These are phyloP conservation scores for Mustela erminea DNA, from an alignment of 2,797 vertebrate genomes.

Conservation along the genomic window DNA sequence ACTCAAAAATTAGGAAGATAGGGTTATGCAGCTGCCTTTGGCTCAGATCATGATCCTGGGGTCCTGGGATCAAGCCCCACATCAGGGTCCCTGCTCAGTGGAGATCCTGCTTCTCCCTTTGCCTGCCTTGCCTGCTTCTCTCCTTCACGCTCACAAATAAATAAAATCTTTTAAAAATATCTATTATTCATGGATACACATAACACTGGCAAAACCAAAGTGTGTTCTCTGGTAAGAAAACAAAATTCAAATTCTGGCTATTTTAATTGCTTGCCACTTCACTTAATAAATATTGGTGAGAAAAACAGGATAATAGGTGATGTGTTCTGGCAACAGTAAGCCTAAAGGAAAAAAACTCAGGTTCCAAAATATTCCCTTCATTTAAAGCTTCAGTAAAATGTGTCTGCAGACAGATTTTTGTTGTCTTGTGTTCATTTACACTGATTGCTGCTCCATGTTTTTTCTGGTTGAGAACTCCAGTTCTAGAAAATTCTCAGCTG, in stretches of 20 bases:
- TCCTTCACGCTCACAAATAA: too few relatives aligned
- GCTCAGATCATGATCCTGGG: too few relatives aligned
- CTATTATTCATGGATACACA: neutral
- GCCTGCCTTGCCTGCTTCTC: too few relatives aligned
- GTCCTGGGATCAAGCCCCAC: too few relatives aligned
- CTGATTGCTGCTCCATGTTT: neutral
- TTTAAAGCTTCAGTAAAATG: slow-evolving; percentile 30
- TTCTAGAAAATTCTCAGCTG: slow-evolving; percentile 58
- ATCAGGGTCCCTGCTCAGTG: too few relatives aligned
- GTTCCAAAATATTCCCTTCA: slow-evolving; percentile 15
- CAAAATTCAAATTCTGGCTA: neutral
- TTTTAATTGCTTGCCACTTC: neutral
- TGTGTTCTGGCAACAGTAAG: neutral
- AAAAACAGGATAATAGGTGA: neutral
- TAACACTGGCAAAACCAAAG: slow-evolving; percentile 23
- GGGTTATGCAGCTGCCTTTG: too few relatives aligned
- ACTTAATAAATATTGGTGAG: neutral
- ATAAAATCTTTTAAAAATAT: too few relatives aligned
- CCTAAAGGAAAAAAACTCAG: neutral
- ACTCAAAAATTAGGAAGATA: neutral
- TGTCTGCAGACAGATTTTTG: neutral
- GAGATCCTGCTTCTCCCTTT: too few relatives aligned
- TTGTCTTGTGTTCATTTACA: slow-evolving; percentile 34
- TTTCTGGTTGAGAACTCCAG: slow-evolving; percentile 14
- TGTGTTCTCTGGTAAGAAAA: slow-evolving; percentile 24